Evolutionary conservation across 2,113 vertebrate species (phyloP).

Genomic region (Cranoglanis bouderius): DNA sequence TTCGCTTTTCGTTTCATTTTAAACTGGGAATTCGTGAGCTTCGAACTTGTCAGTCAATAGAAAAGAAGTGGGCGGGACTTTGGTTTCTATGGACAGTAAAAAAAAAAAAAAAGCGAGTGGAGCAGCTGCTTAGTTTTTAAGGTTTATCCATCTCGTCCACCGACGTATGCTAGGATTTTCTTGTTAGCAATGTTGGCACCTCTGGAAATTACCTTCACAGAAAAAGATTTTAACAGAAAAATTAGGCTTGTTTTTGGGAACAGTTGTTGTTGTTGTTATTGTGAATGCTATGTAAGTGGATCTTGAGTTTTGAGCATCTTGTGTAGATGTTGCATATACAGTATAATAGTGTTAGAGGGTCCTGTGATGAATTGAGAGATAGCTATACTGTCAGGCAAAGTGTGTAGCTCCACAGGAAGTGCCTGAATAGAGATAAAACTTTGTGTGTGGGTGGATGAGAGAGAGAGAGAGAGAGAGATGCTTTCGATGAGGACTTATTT

Average conservation of each 20-base stretch:
- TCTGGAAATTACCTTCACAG: background rate
- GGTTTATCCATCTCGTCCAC: background rate
- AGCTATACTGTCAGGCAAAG: background rate
- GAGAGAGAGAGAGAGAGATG: background rate
- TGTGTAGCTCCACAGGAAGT: background rate
- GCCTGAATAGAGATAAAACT: background rate
- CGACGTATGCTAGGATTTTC: background rate
- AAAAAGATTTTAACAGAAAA: background rate
- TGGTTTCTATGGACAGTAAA: background rate
- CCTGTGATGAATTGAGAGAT: background rate
- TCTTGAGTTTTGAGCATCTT: background rate
- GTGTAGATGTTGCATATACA: background rate
- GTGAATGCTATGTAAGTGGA: background rate
- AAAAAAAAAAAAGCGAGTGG: background rate
- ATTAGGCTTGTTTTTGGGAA: background rate
- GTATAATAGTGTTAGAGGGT: background rate
- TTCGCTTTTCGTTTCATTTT: background rate
- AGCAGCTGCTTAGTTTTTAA: background rate
- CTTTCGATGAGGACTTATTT: background rate
- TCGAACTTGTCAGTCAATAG: background rate
- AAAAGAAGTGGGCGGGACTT: background rate
- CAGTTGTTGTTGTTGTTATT: background rate
- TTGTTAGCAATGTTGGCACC: background rate
- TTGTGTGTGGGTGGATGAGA: conserved; percentile 4
- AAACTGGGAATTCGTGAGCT: background rate